Evolutionary conservation across 2,113 vertebrate species (phyloP), one percentile per base, ranked within the genome.

Genomic region (Onychostruthus taczanowskii): DNA sequence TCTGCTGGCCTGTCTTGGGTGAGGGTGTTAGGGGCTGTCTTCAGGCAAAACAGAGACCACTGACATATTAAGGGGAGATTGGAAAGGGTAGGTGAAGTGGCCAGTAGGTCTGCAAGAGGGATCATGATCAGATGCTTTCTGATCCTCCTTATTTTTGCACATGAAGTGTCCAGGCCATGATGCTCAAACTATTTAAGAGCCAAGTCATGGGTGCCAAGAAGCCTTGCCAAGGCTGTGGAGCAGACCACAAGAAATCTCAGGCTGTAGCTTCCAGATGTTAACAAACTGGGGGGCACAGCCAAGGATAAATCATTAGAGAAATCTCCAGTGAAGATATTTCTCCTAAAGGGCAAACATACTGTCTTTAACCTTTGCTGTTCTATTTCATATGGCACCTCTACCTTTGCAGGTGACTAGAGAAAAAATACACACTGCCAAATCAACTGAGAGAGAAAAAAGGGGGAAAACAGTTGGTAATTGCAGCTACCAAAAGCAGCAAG

Each of bases 151-250:
- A 7, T 37, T 84, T 58, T 91, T 50, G 9, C 13, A 46, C 1
- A 1, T 31, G 37, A 31, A 6, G 3, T 49, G 18, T 43, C 39
- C 1, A 4, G 69, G 15, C 33, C 9, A 31, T 0, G 1, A 19
- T 27, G 27, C 37, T 50, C 31, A 47, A 76, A 46, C 66, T 2
- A 2, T 61, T 69, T 19, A 39, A 27, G 15, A 58, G 13, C 22
- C 1, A 17, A 35, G 9, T 64, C 5, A 9, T 1, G 5, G 27
- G 20, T 61, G 9, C 10, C 52, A 50, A 58, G 27, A 83, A 14
- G 9, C 7, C 23, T 55, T 73, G 21, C 14, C 17, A 85, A 88
- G 41, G 21, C 41, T 91, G n/a, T 18, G 44, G 70, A 72, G 43
- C 22, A 84, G 13, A 35, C 28, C 55, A 28, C 3, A 1, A 3